Percentiles rank a stretch among this genome's conserved stretches.
Evolutionary conservation across 2,888 invertebrate genomes (phyloP).

Genomic region (Mesochorus sp.): DNA sequence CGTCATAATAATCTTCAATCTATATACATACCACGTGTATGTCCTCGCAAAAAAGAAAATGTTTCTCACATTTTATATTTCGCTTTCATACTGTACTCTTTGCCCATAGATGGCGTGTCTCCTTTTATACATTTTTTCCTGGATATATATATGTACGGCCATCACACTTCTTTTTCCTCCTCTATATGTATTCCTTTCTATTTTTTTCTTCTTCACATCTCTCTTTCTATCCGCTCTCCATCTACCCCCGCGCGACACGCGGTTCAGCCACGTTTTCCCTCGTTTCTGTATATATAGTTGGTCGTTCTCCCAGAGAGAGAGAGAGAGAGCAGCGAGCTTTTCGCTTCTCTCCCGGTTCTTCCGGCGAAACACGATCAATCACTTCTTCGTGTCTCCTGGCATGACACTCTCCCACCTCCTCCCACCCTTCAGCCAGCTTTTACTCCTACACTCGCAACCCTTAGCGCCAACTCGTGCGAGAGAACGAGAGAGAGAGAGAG

Average conservation of each 20-base stretch:
- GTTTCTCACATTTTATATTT: conserved; percentile 53
- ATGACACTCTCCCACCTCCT: conserved; percentile 72
- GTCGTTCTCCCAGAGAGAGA: conserved; percentile 47
- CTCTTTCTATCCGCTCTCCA: conserved; percentile 66
- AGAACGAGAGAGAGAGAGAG: conserved; percentile 45
- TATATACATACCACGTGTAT: conserved; percentile 17
- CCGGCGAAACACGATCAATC: conserved; percentile 82
- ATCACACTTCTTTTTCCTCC: conserved; percentile 13
- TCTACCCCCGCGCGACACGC: conserved; percentile 57
- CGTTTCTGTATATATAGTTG: conserved; percentile 32
- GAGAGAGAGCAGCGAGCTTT: conserved; percentile 41
- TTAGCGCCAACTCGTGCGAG: conserved; percentile 61
- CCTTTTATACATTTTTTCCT: conserved; percentile 53
- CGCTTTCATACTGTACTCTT: conserved; percentile 55
- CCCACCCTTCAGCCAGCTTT: conserved; percentile 66
- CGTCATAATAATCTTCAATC: conserved; percentile 64
- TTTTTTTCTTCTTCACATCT: conserved; percentile 61
- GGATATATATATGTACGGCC: conserved; percentile 46
- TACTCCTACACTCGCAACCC: conserved; percentile 75
- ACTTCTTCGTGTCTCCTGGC: conserved; percentile 79
- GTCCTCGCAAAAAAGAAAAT: conserved; percentile 40
- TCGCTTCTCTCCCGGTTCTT: conserved; percentile 72
- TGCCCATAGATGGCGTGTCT: conserved; percentile 57
- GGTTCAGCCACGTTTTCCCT: conserved; percentile 52
- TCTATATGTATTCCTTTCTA: conserved; percentile 54